Percentiles rank a stretch among this genome's conserved stretches.
These are phyloP conservation scores for Bombus pyrosoma DNA, from an alignment of 1,140 invertebrate species.

Conservation along the genomic window DNA sequence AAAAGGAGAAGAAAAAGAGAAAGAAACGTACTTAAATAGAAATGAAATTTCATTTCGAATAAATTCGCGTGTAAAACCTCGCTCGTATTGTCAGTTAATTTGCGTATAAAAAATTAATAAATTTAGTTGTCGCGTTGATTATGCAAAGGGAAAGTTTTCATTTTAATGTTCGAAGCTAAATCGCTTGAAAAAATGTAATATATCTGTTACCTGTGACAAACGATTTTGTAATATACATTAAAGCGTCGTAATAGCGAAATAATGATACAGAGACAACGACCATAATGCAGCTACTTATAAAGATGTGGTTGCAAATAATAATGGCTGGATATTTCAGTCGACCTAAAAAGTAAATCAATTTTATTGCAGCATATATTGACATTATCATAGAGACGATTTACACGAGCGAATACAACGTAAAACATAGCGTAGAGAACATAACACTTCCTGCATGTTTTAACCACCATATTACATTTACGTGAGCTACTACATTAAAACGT, in stretches of 20 bases:
- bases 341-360: conserved; percentile 6
- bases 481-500: background rate
- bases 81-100: background rate
- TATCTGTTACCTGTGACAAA: background rate
- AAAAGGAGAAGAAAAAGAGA: too few species aligned
- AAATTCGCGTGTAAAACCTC: background rate
- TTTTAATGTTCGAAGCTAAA: background rate
- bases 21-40: background rate
- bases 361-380: conserved; percentile 15
- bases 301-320: background rate
- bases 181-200: background rate
- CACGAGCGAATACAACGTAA: background rate
- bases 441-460: background rate
- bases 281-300: background rate
- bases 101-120: background rate
- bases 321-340: background rate
- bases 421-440: background rate
- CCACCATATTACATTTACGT: background rate
- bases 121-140: background rate
- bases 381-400: background rate
- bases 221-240: background rate
- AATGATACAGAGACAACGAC: background rate
- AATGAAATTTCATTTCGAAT: background rate
- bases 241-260: background rate
- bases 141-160: background rate